A percentile compares a stretch with the other conserved stretches of the same genome.
These are phyloP conservation scores for Mantis religiosa DNA, from an alignment of 2,888 invertebrate genomes.

Conservation along the genomic window DNA sequence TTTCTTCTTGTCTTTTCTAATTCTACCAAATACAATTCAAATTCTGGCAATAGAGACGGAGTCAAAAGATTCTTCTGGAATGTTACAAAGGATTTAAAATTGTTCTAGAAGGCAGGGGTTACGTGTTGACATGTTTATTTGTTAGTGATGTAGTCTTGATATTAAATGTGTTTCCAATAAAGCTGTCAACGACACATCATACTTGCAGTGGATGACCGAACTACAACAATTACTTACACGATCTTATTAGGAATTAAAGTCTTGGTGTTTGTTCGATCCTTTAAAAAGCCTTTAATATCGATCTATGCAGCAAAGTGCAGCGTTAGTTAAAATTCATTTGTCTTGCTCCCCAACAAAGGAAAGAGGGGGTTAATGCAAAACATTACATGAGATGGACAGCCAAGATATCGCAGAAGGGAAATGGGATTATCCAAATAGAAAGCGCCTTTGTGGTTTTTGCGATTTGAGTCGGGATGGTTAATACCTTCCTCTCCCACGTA, in stretches of 20 bases:
- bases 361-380: background rate
- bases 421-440: constrained; percentile 13
- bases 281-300: background rate
- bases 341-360: background rate
- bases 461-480: background rate
- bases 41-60: too few species aligned
- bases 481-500: background rate
- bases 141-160: background rate
- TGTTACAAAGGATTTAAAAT: too few species aligned
- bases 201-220: background rate
- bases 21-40: too few species aligned
- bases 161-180: background rate
- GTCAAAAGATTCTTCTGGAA: too few species aligned
- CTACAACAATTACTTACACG: background rate
- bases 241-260: background rate
- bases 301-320: background rate
- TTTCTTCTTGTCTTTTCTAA: too few species aligned
- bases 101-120: too few species aligned
- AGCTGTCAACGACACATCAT: background rate
- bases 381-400: background rate
- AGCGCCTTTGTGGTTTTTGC: constrained; percentile 13
- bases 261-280: background rate
- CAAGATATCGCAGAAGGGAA: background rate
- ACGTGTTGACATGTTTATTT: background rate
- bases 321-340: background rate